Percentiles rank a stretch among this genome's conserved stretches.
Conservation (phyloP, 2,797 vertebrate species). For the Sebastes miniatus region DNA sequence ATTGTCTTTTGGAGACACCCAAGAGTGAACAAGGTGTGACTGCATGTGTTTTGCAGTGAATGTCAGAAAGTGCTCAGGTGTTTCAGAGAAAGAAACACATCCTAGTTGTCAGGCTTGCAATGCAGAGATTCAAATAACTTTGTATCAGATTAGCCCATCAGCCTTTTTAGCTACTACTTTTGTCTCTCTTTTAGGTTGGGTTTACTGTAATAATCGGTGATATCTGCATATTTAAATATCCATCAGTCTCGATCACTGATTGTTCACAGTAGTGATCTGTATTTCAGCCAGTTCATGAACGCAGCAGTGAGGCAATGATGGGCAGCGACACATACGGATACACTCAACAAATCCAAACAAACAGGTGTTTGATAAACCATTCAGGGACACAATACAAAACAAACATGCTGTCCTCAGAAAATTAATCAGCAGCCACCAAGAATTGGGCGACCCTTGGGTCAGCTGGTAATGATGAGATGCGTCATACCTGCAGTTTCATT, state of each 20-base stretch:
- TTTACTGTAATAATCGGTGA: background rate
- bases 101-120: background rate
- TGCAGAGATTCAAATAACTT: background rate
- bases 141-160: background rate
- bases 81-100: background rate
- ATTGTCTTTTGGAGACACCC: slow-evolving; percentile 27
- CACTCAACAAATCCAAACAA: background rate
- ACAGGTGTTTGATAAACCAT: background rate
- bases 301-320: background rate
- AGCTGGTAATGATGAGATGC: background rate
- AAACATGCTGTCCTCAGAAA: background rate
- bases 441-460: background rate
- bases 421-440: background rate
- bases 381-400: background rate
- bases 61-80: slow-evolving; percentile 10
- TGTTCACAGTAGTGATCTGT: background rate
- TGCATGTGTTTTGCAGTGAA: slow-evolving; percentile 17
- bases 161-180: background rate
- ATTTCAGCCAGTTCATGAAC: background rate
- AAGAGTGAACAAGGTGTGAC: slow-evolving; percentile 38
- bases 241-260: background rate
- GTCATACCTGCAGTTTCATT: background rate
- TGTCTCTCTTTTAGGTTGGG: background rate
- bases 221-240: background rate
- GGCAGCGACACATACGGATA: background rate